Base-by-base conservation (phyloP, 2,113 vertebrate species). In the Hypocryptadius cinnamomeus region DNA sequence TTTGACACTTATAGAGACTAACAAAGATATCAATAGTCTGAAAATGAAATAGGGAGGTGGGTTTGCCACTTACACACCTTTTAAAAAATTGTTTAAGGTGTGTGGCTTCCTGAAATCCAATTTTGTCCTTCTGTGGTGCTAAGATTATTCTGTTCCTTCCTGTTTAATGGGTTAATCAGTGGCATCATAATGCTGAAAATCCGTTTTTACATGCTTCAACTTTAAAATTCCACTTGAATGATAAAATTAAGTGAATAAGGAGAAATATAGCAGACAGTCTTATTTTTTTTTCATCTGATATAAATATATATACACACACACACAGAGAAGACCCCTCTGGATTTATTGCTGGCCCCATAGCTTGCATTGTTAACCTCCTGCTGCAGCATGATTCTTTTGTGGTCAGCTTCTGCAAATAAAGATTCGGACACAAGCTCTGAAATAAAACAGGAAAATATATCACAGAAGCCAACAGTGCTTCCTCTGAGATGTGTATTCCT, bases 231-330 rank as follows among this genome's bases (percentile, higher is more conserved):
- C 33, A 25, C 15, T 54, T 44, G 23, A 81, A 71, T 30, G 15
- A 22, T 78, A 66, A 59, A 61, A 57, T 73, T 45, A 77, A 72
- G 27, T 44, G 44, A 64, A 33, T 47, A 56, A 25, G 44, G 31
- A 74, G 10, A 87, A 79, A n/a, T 28, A 89, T 6, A 65, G 7
- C 44, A 79, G 24, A 28, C 71, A 27, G 2, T 64, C 11, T 51
- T 13, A 18, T 35, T 37, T 76, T 70, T 61, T 60, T 56, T 82
- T 85, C 5, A 60, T 45, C 13, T 13, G 10, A 20, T 14, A 40
- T 37, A 28, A 2, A 30, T 15, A n/a, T 4, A 44, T 5, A 19
- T 3, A 42, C 0, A 33, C 0, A 61, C 25, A 61, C 3, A 57
- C 1, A 63, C 18, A 31, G 3, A 40, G 44, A 61, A 73, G 21